phyloP scores from a whole-genome alignment of 2,113 vertebrate genomes.

The Sinosuthora webbiana region DNA sequence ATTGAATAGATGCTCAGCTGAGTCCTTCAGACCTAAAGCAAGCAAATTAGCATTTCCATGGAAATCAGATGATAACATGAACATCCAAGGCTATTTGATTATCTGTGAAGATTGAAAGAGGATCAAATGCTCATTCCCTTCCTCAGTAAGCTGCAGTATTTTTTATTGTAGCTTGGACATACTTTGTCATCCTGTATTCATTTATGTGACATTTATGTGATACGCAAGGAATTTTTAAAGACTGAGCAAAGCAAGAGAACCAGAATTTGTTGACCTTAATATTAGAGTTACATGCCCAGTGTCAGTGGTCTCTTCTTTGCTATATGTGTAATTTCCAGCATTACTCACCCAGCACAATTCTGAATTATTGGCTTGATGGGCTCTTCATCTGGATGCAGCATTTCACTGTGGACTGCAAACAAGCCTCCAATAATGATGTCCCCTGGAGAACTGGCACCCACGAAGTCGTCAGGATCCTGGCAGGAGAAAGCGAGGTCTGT shows the following conservation, averaged over 20 bases:
- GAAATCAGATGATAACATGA: background rate
- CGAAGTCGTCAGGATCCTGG: conserved; percentile 59
- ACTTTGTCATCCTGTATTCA: background rate
- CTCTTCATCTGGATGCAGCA: conserved; percentile 53
- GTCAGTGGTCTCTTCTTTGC: background rate
- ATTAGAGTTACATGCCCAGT: background rate
- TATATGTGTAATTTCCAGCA: background rate
- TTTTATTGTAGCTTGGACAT: background rate
- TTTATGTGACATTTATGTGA: fast-evolving
- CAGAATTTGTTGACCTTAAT: background rate
- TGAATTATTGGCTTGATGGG: conserved; percentile 69
- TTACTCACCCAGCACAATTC: conserved; percentile 80
- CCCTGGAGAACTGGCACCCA: conserved; percentile 69
- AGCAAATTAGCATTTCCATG: background rate
- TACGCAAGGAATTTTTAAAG: background rate
- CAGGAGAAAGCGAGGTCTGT: conserved; percentile 47
- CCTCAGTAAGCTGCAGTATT: background rate
- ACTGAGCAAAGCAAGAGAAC: background rate
- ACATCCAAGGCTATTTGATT: background rate
- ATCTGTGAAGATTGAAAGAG: background rate
- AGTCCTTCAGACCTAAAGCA: background rate
- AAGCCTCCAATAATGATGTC: conserved; percentile 75
- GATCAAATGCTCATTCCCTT: background rate
- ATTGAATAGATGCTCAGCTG: background rate
- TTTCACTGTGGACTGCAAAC: conserved; percentile 74